Evolutionary conservation across 2,797 vertebrate species (phyloP).

Genomic region (Coendou prehensilis): DNA sequence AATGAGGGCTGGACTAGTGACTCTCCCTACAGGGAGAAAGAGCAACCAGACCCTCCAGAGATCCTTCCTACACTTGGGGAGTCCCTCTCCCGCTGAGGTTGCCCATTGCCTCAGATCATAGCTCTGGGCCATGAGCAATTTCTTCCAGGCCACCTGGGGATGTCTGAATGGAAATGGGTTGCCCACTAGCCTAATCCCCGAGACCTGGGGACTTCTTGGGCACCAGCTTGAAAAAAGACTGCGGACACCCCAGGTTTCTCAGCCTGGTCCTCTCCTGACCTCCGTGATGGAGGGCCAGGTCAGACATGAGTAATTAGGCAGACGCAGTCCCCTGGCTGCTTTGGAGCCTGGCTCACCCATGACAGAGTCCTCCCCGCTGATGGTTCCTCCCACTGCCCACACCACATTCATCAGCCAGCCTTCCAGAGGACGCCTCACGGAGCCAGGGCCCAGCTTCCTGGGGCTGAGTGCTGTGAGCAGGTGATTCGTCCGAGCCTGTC

Average conservation of each 20-base stretch:
- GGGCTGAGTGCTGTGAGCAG: background rate
- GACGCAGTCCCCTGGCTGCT: background rate
- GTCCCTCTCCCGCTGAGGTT: background rate
- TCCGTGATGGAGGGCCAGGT: background rate
- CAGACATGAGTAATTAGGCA: background rate
- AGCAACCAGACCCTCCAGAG: background rate
- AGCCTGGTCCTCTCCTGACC: background rate
- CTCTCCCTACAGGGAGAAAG: background rate
- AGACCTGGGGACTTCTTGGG: background rate
- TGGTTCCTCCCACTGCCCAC: background rate
- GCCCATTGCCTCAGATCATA: background rate
- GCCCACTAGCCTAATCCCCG: background rate
- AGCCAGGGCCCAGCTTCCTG: background rate
- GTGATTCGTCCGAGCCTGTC: conserved; percentile 64
- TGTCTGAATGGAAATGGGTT: fast-evolving
- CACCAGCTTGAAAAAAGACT: background rate
- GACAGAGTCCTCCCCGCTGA: background rate
- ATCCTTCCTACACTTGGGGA: background rate
- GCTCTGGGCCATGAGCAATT: background rate
- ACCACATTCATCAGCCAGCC: background rate
- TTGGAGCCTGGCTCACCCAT: background rate
- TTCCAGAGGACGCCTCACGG: conserved; percentile 24
- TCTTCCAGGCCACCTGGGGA: background rate
- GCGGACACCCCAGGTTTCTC: background rate
- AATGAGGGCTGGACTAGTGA: background rate